These are phyloP conservation scores for Psephotus haematonotus DNA, from an alignment of 2,113 vertebrate genomes.

Conservation along the genomic window DNA sequence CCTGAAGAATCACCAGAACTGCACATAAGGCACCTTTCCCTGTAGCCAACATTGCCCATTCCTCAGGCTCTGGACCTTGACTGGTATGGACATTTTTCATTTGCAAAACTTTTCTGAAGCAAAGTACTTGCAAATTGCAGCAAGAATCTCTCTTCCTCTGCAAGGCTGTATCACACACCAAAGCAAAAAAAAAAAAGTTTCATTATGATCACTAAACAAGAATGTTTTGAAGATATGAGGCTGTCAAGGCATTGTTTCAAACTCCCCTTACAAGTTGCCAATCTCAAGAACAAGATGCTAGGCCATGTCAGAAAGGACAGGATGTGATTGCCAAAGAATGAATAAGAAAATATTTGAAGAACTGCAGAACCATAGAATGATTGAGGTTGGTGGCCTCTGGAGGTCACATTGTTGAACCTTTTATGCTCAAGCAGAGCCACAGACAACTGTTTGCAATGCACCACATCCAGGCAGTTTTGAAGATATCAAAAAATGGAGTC, in stretches of 20 bases:
- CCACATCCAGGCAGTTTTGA: not conserved
- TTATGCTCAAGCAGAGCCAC: not conserved
- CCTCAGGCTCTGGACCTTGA: not conserved
- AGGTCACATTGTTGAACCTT: not conserved
- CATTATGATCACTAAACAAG: not conserved
- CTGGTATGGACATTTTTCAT: not conserved
- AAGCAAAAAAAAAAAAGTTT: not conserved
- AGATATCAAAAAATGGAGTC: not conserved
- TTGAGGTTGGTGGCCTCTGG: not conserved
- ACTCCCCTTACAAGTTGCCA: not conserved
- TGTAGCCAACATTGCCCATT: not conserved
- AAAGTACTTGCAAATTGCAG: not conserved
- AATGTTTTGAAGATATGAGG: not conserved
- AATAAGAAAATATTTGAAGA: not conserved
- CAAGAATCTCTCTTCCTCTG: not conserved
- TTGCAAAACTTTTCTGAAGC: not conserved
- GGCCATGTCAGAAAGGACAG: not conserved
- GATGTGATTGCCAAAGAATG: not conserved
- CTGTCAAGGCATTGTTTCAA: not conserved
- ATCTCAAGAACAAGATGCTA: not conserved
- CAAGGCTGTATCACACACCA: not conserved
- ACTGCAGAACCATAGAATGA: not conserved
- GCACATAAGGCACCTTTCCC: not conserved
- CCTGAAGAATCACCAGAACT: not conserved
- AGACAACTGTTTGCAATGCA: not conserved